phyloP scores from a whole-genome alignment of 2,888 invertebrate genomes.

The Heliconius sara region DNA sequence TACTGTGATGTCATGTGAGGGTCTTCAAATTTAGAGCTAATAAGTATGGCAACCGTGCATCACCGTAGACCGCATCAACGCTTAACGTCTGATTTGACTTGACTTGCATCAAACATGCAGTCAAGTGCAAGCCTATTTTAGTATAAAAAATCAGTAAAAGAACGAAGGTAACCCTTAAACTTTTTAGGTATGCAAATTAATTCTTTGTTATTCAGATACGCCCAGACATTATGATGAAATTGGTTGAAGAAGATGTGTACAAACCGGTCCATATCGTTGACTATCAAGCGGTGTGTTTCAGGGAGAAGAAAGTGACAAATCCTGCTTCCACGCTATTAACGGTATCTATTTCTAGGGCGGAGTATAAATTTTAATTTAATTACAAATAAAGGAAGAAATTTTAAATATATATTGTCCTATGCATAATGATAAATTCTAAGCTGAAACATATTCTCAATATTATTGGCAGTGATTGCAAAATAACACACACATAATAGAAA shows the following conservation, averaged over 20 bases:
- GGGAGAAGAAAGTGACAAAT: conserved; percentile 86
- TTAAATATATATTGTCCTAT: no score
- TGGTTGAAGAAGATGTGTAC: conserved; percentile 90
- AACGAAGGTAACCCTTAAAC: not conserved
- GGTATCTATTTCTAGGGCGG: conserved; percentile 65
- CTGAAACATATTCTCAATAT: not conserved
- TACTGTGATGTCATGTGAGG: no score
- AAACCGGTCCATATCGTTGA: conserved; percentile 90
- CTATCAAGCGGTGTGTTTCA: conserved; percentile 95
- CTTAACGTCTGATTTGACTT: no score
- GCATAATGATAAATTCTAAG: no score
- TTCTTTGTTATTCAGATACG: conserved; percentile 69
- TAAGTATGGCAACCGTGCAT: no score
- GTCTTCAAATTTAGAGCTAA: no score
- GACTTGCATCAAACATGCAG: no score
- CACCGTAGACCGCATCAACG: no score
- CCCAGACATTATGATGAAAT: conserved; percentile 89
- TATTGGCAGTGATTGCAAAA: no score
- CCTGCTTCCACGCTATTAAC: conserved; percentile 84
- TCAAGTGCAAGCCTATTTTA: no score
- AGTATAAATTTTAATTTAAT: not conserved
- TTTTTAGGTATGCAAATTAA: not conserved
- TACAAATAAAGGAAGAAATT: not conserved
- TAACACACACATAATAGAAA: not conserved
- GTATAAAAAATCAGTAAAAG: not conserved